These are phyloP conservation scores for Rallus limicola DNA, from an alignment of 2,113 vertebrate species.

Conservation along the genomic window DNA sequence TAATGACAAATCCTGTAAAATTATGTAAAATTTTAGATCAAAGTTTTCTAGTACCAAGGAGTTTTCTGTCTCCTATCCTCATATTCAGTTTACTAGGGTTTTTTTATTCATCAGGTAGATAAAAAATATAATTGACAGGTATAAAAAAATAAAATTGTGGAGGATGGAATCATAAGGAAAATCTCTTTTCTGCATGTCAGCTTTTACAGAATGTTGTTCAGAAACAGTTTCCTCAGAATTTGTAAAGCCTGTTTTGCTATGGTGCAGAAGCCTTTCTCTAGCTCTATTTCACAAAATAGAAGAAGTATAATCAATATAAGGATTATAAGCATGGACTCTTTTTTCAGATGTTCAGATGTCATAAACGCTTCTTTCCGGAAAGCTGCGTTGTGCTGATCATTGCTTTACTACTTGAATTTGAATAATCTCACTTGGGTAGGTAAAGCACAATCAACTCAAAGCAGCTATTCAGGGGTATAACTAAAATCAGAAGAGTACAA, in stretches of 20 bases:
- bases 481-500: not conserved
- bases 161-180: not conserved
- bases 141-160: not conserved
- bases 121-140: not conserved
- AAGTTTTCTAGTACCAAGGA: not conserved
- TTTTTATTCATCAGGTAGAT: not conserved
- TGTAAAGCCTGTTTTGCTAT: not conserved
- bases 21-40: not conserved
- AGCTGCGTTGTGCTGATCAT: not conserved
- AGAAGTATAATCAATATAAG: not conserved
- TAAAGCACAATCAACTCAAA: not conserved
- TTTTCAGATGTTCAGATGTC: not conserved
- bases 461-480: not conserved
- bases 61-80: not conserved
- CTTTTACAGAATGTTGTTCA: not conserved
- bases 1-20: not conserved
- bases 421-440: not conserved
- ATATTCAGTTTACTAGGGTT: not conserved
- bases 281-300: not conserved
- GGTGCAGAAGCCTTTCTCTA: not conserved
- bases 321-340: not conserved
- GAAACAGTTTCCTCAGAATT: not conserved
- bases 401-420: not conserved
- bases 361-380: not conserved
- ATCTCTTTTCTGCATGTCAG: not conserved